Conservation (phyloP, 2,888 invertebrate species). For the Callosobruchus maculatus region DNA sequence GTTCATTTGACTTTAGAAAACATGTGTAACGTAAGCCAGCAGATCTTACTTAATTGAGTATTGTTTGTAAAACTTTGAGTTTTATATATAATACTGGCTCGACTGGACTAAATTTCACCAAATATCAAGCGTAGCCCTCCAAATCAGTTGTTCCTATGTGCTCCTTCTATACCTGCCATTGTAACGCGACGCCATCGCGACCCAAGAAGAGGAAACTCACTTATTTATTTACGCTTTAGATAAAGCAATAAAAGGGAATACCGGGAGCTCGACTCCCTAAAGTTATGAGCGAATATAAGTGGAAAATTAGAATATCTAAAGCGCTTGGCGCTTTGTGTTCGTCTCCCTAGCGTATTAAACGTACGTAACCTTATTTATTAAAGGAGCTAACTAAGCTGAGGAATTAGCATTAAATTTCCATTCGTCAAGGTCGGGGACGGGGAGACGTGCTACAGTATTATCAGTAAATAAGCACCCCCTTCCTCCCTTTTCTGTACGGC, state of each 20-base stretch:
- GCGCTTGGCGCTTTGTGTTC: constrained; percentile 30
- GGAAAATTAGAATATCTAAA: constrained; percentile 44
- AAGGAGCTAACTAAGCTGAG: constrained; percentile 42
- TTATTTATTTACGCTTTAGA: constrained; percentile 31
- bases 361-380: constrained; percentile 47
- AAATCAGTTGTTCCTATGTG: background rate
- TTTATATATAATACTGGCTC: too few species aligned
- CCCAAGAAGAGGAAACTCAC: constrained; percentile 19
- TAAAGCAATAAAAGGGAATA: constrained; percentile 28
- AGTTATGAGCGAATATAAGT: constrained; percentile 41
- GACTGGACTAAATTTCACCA: too few species aligned
- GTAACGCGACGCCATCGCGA: constrained; percentile 9
- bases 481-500: constrained; percentile 38
- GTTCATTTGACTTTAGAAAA: too few species aligned
- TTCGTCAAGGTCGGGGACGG: constrained; percentile 36
- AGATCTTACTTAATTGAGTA: too few species aligned
- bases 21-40: too few species aligned
- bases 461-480: constrained; percentile 45
- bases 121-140: background rate
- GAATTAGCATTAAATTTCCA: constrained; percentile 49
- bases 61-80: too few species aligned
- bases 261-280: constrained; percentile 26
- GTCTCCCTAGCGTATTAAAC: constrained; percentile 41
- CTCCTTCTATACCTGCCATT: constrained; percentile 12
- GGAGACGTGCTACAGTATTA: constrained; percentile 41